Evolutionary conservation across 2,113 vertebrate species (phyloP).

Genomic region (Sphaerodactylus townsendi): DNA sequence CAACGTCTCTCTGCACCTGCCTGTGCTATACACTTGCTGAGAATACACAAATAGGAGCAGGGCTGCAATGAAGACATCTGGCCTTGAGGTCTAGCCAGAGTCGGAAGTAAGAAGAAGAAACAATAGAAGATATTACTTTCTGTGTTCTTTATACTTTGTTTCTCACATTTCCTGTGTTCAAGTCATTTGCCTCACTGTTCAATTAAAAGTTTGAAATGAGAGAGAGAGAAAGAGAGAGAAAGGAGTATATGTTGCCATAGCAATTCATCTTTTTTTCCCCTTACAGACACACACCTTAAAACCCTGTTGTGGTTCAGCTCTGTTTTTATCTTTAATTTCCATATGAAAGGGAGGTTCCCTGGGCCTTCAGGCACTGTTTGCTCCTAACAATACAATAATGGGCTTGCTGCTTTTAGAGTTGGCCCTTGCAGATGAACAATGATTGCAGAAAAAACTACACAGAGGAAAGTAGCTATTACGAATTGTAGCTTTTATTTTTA

Average conservation of each 20-base stretch:
- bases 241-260: conserved; percentile 58
- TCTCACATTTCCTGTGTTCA: background rate
- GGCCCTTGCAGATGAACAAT: background rate
- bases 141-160: background rate
- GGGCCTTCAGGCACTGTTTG: background rate
- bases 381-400: background rate
- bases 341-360: background rate
- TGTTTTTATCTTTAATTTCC: background rate
- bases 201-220: background rate
- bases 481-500: background rate
- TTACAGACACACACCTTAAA: background rate
- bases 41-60: rapidly evolving
- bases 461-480: background rate
- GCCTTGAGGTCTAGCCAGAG: background rate
- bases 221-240: background rate
- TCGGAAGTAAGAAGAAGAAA: background rate
- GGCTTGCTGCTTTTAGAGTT: background rate
- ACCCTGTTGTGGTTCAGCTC: background rate
- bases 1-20: background rate
- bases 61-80: rapidly evolving
- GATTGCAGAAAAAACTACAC: background rate
- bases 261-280: conserved; percentile 43
- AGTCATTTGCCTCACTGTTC: conserved; percentile 16
- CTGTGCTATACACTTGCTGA: background rate
- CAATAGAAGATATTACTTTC: background rate